Conservation (phyloP, 1,140 invertebrate species). For the Melipona quadrifasciata region DNA sequence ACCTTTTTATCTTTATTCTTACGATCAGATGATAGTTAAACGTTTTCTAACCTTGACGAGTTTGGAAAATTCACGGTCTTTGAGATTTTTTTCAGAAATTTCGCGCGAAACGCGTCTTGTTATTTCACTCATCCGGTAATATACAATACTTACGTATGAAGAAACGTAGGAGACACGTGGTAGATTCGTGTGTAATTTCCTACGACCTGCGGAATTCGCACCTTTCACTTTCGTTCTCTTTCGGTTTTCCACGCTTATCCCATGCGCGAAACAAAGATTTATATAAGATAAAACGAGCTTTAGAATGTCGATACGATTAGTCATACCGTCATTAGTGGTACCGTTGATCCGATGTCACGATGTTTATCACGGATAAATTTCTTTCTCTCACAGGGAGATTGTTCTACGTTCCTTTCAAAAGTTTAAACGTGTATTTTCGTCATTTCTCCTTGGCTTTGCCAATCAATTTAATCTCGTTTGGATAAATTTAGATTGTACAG, state of each 20-base stretch:
- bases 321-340: slow-evolving; percentile 22
- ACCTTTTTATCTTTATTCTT: too few relatives aligned
- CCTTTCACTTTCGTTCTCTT: slow-evolving; percentile 76
- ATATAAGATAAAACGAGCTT: slow-evolving; percentile 29
- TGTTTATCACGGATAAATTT: slow-evolving; percentile 18
- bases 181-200: background rate
- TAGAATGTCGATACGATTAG: slow-evolving; percentile 49
- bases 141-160: background rate
- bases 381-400: slow-evolving; percentile 50
- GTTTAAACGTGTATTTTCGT: background rate
- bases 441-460: background rate
- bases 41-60: background rate
- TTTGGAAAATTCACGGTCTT: background rate
- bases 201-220: slow-evolving; percentile 64
- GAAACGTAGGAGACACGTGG: slow-evolving; percentile 46
- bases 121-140: slow-evolving; percentile 19
- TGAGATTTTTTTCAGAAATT: background rate
- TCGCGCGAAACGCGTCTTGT: background rate
- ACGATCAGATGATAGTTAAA: background rate
- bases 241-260: slow-evolving; percentile 49
- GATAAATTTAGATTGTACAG: too few relatives aligned
- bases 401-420: slow-evolving; percentile 24
- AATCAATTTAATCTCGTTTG: background rate
- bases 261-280: slow-evolving; percentile 49
- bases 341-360: slow-evolving; percentile 31